These are phyloP conservation scores for Homarus americanus DNA, from an alignment of 1,140 invertebrate genomes.

Conservation along the genomic window DNA sequence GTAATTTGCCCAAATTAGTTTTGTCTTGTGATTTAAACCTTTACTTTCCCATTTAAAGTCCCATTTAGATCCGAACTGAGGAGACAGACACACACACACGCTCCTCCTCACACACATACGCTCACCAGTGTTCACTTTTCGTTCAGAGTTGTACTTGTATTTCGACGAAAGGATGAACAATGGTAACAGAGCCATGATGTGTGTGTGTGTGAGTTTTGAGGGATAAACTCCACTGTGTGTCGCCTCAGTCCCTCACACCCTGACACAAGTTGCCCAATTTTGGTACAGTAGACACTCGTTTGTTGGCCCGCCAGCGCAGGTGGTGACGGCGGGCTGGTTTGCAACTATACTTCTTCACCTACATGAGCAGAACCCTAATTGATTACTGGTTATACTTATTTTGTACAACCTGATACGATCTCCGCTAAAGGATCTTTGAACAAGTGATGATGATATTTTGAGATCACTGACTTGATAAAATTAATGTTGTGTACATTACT, in stretches of 20 bases:
- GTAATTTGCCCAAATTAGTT: not conserved
- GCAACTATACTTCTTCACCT: constrained; percentile 50
- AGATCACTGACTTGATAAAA: not conserved
- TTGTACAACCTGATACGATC: not conserved
- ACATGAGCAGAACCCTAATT: constrained; percentile 17
- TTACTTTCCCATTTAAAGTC: not conserved
- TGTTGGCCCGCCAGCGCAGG: not conserved
- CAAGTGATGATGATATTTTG: not conserved
- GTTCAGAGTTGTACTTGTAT: too few species aligned
- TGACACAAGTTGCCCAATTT: not conserved
- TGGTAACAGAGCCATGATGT: not conserved
- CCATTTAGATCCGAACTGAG: not conserved
- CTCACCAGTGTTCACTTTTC: not conserved
- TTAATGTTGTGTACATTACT: constrained; percentile 6
- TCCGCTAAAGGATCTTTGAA: not conserved
- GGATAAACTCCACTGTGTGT: not conserved
- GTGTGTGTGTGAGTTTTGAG: not conserved
- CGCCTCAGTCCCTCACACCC: not conserved
- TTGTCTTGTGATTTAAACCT: not conserved
- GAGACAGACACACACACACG: not conserved
- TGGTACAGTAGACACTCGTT: not conserved
- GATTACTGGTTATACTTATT: constrained; percentile 5
- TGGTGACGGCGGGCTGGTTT: constrained; percentile 19
- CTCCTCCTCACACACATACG: not conserved
- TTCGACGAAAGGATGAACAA: too few species aligned